Percentiles rank a stretch among this genome's conserved stretches.
Evolutionary conservation across 2,888 invertebrate genomes (phyloP).

Genomic region (Strigamia maritima): DNA sequence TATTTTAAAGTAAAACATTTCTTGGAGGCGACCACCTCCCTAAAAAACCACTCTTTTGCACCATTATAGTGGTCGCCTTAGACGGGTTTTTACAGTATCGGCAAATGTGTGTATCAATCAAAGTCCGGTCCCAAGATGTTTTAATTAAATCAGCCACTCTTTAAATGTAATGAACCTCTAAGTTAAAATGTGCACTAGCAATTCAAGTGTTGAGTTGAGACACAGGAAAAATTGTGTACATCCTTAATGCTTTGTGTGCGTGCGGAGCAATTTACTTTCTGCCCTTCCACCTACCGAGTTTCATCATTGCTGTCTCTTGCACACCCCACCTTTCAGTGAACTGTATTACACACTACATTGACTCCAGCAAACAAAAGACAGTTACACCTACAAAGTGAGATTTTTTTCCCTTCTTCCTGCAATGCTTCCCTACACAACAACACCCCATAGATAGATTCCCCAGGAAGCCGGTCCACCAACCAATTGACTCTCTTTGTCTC

Average conservation of each 20-base stretch:
- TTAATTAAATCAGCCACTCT: no score
- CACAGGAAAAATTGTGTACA: no score
- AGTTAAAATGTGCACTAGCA: no score
- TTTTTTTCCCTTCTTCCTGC: neutral
- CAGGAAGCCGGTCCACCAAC: conserved; percentile 2
- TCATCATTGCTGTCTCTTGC: conserved; percentile 2
- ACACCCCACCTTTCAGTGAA: neutral
- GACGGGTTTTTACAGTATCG: no score
- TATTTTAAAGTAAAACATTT: no score
- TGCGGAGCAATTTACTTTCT: neutral
- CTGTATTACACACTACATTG: conserved; percentile 19
- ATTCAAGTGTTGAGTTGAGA: no score
- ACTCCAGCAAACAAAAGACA: conserved; percentile 19
- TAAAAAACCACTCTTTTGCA: no score
- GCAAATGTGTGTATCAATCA: no score
- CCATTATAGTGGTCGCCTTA: no score
- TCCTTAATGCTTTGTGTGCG: neutral
- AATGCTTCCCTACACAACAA: neutral
- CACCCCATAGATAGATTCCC: neutral
- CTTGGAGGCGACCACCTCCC: no score
- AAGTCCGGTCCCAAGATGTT: no score
- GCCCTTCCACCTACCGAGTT: neutral
- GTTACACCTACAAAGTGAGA: neutral
- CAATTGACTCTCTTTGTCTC: conserved; percentile 19
- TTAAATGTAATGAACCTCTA: no score